phyloP scores from a whole-genome alignment of 2,113 vertebrate species.

The Geococcyx californianus region DNA sequence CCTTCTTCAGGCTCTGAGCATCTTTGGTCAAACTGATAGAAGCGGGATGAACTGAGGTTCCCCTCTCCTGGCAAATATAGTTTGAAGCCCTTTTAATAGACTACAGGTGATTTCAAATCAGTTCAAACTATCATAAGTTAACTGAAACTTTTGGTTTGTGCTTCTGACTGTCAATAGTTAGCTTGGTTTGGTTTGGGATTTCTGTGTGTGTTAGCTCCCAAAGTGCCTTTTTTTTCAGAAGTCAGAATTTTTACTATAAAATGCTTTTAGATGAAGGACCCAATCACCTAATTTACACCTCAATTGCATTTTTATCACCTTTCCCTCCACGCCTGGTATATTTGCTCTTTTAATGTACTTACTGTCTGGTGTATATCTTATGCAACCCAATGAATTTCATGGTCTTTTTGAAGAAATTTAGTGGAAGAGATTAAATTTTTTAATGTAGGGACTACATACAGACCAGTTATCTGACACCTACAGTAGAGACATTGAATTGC shows the following conservation, averaged over 20 bases:
- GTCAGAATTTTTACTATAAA: background rate
- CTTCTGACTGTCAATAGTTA: background rate
- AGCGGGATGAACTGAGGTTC: too few species aligned
- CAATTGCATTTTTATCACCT: background rate
- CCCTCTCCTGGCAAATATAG: too few species aligned
- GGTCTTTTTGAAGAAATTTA: constrained; percentile 22
- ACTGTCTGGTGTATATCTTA: background rate
- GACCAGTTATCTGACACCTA: background rate
- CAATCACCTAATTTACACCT: background rate
- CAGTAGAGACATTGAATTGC: background rate
- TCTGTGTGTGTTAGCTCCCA: background rate
- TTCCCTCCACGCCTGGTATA: background rate
- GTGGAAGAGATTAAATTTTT: constrained; percentile 1
- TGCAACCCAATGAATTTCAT: constrained; percentile 3
- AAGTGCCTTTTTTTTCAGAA: background rate
- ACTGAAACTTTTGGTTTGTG: background rate
- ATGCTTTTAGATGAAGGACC: background rate
- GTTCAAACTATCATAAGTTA: background rate
- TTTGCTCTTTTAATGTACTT: background rate
- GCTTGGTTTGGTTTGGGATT: background rate
- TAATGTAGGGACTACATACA: background rate
- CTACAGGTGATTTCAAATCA: background rate
- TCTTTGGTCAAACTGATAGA: too few species aligned
- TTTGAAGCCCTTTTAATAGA: background rate
- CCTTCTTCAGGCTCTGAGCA: too few species aligned